Evolutionary conservation across 1,140 invertebrate species (phyloP).

Genomic region (Calephelis virginiensis): DNA sequence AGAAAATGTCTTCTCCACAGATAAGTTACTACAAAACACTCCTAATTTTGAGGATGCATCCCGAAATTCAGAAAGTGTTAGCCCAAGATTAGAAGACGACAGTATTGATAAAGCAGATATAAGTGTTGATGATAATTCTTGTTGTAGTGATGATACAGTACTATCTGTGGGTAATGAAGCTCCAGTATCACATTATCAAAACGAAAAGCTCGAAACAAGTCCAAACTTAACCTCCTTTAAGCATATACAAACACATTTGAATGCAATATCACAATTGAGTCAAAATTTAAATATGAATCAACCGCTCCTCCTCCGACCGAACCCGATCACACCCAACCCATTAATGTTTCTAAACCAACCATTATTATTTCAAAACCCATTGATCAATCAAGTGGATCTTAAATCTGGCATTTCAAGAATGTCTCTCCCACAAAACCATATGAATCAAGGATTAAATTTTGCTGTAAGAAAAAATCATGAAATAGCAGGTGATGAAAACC

Average conservation of each 20-base stretch:
- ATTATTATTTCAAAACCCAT: slow-evolving; percentile 66
- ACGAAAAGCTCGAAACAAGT: slow-evolving; percentile 42
- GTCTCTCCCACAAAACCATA: slow-evolving; percentile 42
- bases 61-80: slow-evolving; percentile 51
- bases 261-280: slow-evolving; percentile 79
- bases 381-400: slow-evolving; percentile 58
- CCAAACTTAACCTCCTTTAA: slow-evolving; percentile 77
- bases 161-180: slow-evolving; percentile 84
- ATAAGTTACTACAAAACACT: slow-evolving; percentile 70
- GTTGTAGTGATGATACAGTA: slow-evolving; percentile 83
- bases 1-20: slow-evolving; percentile 75
- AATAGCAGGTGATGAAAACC: slow-evolving; percentile 48
- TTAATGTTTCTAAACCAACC: slow-evolving; percentile 76
- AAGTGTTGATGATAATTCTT: slow-evolving; percentile 77
- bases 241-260: slow-evolving; percentile 80
- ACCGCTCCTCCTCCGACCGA: slow-evolving; percentile 66
- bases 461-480: slow-evolving; percentile 27
- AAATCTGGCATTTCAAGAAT: slow-evolving; percentile 50
- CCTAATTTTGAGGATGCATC: slow-evolving; percentile 66
- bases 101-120: slow-evolving; percentile 59
- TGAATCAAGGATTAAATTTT: slow-evolving; percentile 33
- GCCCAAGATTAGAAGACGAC: slow-evolving; percentile 58
- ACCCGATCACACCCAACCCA: slow-evolving; percentile 74
- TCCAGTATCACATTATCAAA: slow-evolving; percentile 45
- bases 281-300: slow-evolving; percentile 70